phyloP scores from a whole-genome alignment of 2,113 vertebrate species.

The Dasypus novemcinctus region DNA sequence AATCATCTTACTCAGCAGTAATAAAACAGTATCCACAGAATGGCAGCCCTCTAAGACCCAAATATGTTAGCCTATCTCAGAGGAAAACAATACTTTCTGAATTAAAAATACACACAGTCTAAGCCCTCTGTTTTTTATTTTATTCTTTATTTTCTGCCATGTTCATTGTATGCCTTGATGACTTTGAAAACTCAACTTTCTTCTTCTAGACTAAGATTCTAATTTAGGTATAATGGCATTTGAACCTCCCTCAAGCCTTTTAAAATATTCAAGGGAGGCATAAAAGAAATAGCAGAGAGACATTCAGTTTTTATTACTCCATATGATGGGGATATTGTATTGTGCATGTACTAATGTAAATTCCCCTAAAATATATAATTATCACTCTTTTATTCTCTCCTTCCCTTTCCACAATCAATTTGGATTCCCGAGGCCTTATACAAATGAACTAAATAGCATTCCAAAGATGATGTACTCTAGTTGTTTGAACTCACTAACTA shows the following conservation, averaged over 20 bases:
- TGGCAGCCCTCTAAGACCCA: background rate
- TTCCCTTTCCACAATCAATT: conserved; percentile 67
- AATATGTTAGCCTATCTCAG: background rate
- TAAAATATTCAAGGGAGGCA: conserved; percentile 72
- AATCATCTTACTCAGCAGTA: background rate
- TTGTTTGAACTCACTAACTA: conserved; percentile 74
- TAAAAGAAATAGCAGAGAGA: conserved; percentile 66
- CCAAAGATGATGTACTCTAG: conserved; percentile 39
- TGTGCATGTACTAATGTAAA: conserved; percentile 69
- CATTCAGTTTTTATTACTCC: conserved; percentile 65
- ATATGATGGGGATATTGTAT: conserved; percentile 50
- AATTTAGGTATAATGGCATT: conserved; percentile 76
- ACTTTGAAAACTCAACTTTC: conserved; percentile 73
- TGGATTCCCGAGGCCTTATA: conserved; percentile 55
- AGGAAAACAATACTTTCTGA: background rate
- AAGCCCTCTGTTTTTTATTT: background rate
- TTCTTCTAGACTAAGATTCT: conserved; percentile 53
- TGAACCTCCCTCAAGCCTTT: conserved; percentile 74
- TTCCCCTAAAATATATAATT: conserved; percentile 66
- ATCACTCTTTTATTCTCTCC: conserved; percentile 44
- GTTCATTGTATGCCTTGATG: conserved; percentile 39
- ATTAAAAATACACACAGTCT: background rate
- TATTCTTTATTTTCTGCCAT: background rate
- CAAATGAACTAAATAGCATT: conserved; percentile 73
- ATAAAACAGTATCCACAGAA: background rate